phyloP scores from a whole-genome alignment of 2,113 vertebrate species.

The Aphyosemion australe region DNA sequence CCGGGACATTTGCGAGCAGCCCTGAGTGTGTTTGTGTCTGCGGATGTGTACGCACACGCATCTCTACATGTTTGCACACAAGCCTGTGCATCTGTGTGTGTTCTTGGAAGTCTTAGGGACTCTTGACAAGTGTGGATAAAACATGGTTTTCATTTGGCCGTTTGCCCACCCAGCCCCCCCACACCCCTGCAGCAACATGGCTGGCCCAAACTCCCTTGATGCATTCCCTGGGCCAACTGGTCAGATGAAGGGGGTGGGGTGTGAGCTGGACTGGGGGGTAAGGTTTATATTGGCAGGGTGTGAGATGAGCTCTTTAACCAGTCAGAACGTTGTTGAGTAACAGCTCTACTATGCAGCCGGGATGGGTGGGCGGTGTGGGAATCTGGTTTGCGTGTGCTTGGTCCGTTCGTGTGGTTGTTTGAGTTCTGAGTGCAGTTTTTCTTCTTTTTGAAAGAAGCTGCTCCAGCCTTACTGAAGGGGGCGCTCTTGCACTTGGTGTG shows the following conservation, averaged over 20 bases:
- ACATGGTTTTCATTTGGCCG: constrained; percentile 74
- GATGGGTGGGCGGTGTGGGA: not conserved
- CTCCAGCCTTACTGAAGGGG: constrained; percentile 62
- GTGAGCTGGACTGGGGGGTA: constrained; percentile 10
- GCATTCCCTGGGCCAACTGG: constrained; percentile 61
- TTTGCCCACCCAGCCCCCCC: constrained; percentile 31
- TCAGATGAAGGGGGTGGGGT: constrained; percentile 46
- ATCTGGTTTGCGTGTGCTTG: constrained; percentile 26
- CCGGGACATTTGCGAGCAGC: constrained; percentile 24
- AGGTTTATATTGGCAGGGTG: constrained; percentile 63
- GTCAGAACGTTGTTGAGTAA: constrained; percentile 64
- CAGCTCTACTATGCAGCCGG: constrained; percentile 34
- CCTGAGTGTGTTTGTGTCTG: constrained; percentile 12
- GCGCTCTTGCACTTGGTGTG: constrained; percentile 63
- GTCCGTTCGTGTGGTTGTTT: constrained; percentile 1
- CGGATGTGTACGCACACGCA: constrained; percentile 22
- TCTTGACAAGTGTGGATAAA: constrained; percentile 46
- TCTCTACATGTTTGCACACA: constrained; percentile 47
- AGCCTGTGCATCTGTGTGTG: constrained; percentile 38
- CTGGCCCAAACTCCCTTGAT: constrained; percentile 31
- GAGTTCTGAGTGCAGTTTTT: constrained; percentile 2
- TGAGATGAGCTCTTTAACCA: constrained; percentile 62
- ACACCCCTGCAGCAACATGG: not conserved
- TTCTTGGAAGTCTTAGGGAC: constrained; percentile 40
- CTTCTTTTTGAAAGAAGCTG: constrained; percentile 7